Percentiles rank a stretch among this genome's conserved stretches.
These are phyloP conservation scores for Lophotriccus pileatus DNA, from an alignment of 2,797 vertebrate species.

Conservation along the genomic window DNA sequence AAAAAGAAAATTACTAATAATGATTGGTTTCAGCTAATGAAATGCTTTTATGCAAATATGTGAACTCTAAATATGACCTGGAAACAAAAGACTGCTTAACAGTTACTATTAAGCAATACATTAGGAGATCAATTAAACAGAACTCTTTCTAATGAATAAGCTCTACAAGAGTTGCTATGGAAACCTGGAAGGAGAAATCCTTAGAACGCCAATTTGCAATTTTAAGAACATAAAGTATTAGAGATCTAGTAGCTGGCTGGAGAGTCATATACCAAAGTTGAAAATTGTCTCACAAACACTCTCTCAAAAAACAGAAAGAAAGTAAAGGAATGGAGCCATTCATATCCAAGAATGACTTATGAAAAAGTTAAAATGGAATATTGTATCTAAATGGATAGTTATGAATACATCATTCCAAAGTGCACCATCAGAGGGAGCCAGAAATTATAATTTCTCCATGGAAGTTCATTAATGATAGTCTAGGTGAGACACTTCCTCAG, in stretches of 20 bases:
- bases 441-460: neutral
- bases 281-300: neutral
- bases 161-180: slow-evolving; percentile 85
- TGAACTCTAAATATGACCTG: slow-evolving; percentile 96
- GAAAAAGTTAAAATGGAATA: neutral
- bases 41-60: slow-evolving; percentile 99
- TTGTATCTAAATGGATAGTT: neutral
- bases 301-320: neutral
- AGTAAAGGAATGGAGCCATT: neutral
- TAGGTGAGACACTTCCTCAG: neutral
- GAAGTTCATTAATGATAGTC: neutral
- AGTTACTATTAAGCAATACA: slow-evolving; percentile 95
- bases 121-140: slow-evolving; percentile 99
- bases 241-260: neutral
- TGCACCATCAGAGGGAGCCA: slow-evolving; percentile 17
- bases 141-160: slow-evolving; percentile 89
- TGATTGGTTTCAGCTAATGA: slow-evolving; percentile 95
- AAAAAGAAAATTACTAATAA: slow-evolving; percentile 95
- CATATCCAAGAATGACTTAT: neutral
- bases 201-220: slow-evolving; percentile 75
- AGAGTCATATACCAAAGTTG: slow-evolving; percentile 18
- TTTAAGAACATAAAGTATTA: slow-evolving; percentile 75
- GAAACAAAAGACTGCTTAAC: slow-evolving; percentile 98
- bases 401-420: neutral
- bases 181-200: slow-evolving; percentile 84